These are phyloP conservation scores for Argyrosomus regius DNA, from an alignment of 2,797 vertebrate genomes.

Conservation along the genomic window DNA sequence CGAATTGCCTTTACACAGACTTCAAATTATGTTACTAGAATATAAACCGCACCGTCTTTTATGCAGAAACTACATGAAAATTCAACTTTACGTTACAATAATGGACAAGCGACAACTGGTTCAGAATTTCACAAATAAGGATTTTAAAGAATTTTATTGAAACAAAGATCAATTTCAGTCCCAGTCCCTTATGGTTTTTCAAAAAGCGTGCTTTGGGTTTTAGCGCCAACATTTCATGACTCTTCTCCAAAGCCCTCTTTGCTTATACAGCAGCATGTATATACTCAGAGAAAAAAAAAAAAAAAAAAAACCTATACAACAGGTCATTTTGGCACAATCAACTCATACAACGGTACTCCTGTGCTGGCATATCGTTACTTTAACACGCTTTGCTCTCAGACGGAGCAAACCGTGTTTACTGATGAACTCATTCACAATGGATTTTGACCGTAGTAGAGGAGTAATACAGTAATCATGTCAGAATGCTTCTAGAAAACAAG, in stretches of 20 bases:
- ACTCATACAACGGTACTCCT: conserved; percentile 72
- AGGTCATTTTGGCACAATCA: conserved; percentile 87
- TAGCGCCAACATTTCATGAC: conserved; percentile 80
- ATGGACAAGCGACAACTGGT: conserved; percentile 50
- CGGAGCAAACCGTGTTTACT: conserved; percentile 59
- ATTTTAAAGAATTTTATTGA: conserved; percentile 89
- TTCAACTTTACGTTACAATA: conserved; percentile 8
- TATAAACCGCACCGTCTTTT: not conserved
- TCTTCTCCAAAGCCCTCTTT: conserved; percentile 81
- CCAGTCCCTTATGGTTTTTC: conserved; percentile 86
- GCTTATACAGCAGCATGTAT: conserved; percentile 84
- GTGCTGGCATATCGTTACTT: conserved; percentile 71
- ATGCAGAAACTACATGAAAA: not conserved
- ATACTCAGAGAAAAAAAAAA: conserved; percentile 58
- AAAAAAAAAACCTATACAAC: conserved; percentile 76
- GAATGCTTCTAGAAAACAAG: conserved; percentile 61
- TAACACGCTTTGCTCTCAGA: conserved; percentile 60
- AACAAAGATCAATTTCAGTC: conserved; percentile 88
- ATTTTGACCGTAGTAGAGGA: conserved; percentile 57
- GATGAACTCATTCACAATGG: conserved; percentile 59
- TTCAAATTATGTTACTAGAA: not conserved
- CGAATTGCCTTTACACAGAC: too few species aligned
- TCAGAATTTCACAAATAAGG: conserved; percentile 72
- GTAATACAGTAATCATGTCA: conserved; percentile 69
- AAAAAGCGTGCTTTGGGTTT: conserved; percentile 88